Conservation (phyloP, 2,888 invertebrate species). For the Heliconius cydno region DNA sequence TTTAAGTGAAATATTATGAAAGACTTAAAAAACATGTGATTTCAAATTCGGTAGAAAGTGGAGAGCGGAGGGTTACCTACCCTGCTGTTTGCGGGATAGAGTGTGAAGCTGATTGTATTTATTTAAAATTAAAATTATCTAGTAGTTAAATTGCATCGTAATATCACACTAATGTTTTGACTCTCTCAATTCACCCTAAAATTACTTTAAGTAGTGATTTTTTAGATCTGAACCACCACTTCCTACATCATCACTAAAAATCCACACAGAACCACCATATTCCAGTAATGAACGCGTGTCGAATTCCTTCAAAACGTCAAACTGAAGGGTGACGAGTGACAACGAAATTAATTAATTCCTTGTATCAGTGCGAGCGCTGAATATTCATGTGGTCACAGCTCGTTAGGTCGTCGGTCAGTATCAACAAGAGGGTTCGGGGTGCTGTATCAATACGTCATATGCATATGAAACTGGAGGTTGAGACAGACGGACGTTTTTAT, state of each 20-base stretch:
- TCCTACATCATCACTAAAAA: neutral
- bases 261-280: neutral
- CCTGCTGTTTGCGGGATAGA: too few relatives aligned
- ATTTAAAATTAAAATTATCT: too few relatives aligned
- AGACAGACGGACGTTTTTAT: neutral
- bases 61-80: too few relatives aligned
- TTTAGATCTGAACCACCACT: neutral
- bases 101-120: too few relatives aligned
- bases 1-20: too few relatives aligned
- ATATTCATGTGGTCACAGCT: conserved; percentile 80
- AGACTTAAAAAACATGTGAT: too few relatives aligned
- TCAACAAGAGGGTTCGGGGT: conserved; percentile 62
- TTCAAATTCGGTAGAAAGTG: too few relatives aligned
- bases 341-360: conserved; percentile 72
- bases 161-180: neutral
- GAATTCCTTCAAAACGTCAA: conserved; percentile 40
- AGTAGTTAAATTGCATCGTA: too few relatives aligned
- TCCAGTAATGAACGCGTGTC: conserved; percentile 31
- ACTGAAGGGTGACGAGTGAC: conserved; percentile 53
- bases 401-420: conserved; percentile 79
- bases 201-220: neutral
- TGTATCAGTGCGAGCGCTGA: conserved; percentile 59
- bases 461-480: conserved; percentile 35
- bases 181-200: neutral
- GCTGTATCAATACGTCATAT: conserved; percentile 44